Base-by-base conservation (phyloP, 2,888 invertebrate species). In the Hydrotaea cyrtoneurina region DNA sequence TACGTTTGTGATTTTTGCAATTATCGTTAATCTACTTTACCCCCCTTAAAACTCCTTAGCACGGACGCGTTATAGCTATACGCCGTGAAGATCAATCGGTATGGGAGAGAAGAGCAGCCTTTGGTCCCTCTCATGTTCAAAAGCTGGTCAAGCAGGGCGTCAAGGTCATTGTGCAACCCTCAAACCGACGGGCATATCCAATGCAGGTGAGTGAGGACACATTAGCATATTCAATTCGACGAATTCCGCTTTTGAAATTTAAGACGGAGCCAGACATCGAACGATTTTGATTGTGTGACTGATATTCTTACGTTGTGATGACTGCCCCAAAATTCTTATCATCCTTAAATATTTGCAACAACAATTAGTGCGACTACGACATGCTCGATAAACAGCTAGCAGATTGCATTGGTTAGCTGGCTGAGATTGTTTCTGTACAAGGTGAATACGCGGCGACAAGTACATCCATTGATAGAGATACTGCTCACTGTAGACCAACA, bases 151-250 rank as follows among this genome's bases (percentile, higher is more conserved):
- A 96, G 86, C 94, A 96, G 88, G 98, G 98, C 2, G 96, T 98
- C 59, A 97, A 97, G 92, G 99, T 99, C 71, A 96, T 99, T 71
- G 98, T 99, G 0, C 99, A 99, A 91, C 99, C 99, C 0, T 99
- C 99, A 80, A 99, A 99, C 92, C 94, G 99, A 86, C 94, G 99
- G 71, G 98, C 99, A 0, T 99, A 99, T 93, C 99, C 99, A 0
- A 98, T 99, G 95, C 98, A 98, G 95, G 97, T 94, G 84, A 88
- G 89, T 26, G 23, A 2, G 31, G 26, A 59, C 4, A 23, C 23
- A 2, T 4, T 8, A 8, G 11, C 26, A 23, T n/a, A n/a, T n/a
- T n/a, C n/a, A n/a, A n/a, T n/a, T n/a, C n/a, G n/a, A n/a, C n/a
- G n/a, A n/a, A n/a, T n/a, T n/a, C n/a, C n/a, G n/a, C n/a, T n/a